Evolutionary conservation across 2,888 invertebrate species (phyloP), one percentile per base, ranked within the genome.

Genomic region (Coelopa pilipes): DNA sequence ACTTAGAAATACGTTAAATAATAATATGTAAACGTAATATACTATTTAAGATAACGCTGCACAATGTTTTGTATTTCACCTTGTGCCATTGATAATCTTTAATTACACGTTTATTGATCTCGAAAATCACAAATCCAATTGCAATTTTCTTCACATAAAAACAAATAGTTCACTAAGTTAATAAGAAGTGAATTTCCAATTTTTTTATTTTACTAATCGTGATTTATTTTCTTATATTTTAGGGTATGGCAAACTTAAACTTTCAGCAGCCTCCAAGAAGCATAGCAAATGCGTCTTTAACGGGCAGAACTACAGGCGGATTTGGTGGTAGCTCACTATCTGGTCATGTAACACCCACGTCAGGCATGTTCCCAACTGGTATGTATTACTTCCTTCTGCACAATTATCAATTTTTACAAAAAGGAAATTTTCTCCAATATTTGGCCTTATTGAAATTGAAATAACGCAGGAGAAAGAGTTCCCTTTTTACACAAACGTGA

Each of bases 211-310:
- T 12, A 12, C 15, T 47, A 34, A 65, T 47, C 15, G 17, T 59
- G 17, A 19, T 19, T 1, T 47, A 62, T 65, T 65, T 47, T 59
- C 59, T 59, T 49, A 65, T 19, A 65, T 24, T 47, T n/a, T 89
- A 91, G 94, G 94, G 93, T 92, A 95, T 96, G 95, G 95, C 95
- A 91, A 95, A 95, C 92, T 92, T 95, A 92, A 95, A 95, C 91
- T 94, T 95, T 90, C 93, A 93, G 89, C 93, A 93, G 90, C 93
- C 93, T 84, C 94, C 95, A 89, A 92, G 95, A 90, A 95, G 93
- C 91, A 92, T 95, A 90, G 93, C 94, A 88, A 93, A 93, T 89
- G 92, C 90, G 84, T 91, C 91, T 88, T 90, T 93, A 86, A 90
- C 90, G 83, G 90, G 87, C 80, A 91, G 88, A 90, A 90, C 90